Conservation (phyloP, 1,140 invertebrate species). For the Drosophila sp. region DNA sequence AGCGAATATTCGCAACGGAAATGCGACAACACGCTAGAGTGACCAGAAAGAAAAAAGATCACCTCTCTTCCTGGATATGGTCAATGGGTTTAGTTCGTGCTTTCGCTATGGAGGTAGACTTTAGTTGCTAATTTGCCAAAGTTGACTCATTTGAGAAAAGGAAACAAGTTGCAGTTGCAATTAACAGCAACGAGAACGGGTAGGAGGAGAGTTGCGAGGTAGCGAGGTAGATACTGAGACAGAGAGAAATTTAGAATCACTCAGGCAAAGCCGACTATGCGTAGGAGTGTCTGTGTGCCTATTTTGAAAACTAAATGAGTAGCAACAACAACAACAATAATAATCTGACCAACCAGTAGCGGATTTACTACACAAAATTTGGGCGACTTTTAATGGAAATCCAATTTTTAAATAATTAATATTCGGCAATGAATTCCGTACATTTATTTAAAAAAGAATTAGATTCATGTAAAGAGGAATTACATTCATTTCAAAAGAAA, state of each 20-base stretch:
- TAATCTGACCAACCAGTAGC: conserved; percentile 18
- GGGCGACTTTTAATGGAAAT: too few species aligned
- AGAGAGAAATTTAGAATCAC: conserved; percentile 48
- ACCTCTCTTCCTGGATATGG: conserved; percentile 54
- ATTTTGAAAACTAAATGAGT: conserved; percentile 60
- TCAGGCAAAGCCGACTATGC: conserved; percentile 51
- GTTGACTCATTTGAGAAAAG: conserved; percentile 50
- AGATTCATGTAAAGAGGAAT: too few species aligned
- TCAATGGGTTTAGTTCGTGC: conserved; percentile 34
- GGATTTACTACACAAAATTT: neutral
- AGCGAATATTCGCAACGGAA: conserved; percentile 64
- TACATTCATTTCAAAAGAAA: too few species aligned
- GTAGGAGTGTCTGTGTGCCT: conserved; percentile 57
- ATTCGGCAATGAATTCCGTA: too few species aligned
- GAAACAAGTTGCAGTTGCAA: conserved; percentile 37
- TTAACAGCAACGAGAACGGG: neutral
- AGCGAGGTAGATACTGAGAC: conserved; percentile 1
- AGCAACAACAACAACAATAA: neutral
- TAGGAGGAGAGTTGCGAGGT: neutral
- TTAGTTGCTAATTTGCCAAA: conserved; percentile 49
- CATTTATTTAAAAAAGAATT: too few species aligned
- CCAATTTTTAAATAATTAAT: too few species aligned
- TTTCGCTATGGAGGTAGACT: conserved; percentile 4
- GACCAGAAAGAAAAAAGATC: conserved; percentile 28
- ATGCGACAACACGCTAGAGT: conserved; percentile 68